phyloP scores from a whole-genome alignment of 2,113 vertebrate species.

The Stegastes partitus region DNA sequence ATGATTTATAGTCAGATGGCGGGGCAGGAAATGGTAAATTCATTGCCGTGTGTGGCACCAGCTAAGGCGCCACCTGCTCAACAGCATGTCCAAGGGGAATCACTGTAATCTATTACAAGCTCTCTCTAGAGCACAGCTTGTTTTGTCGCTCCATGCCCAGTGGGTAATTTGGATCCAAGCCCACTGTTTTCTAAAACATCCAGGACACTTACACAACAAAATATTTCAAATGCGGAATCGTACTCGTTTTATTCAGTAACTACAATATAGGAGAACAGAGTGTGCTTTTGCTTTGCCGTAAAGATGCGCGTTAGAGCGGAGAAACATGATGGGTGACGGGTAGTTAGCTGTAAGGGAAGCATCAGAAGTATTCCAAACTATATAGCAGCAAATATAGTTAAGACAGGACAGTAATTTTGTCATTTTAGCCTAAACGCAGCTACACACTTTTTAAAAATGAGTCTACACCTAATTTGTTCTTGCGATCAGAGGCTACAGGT shows the following conservation, averaged over 20 bases:
- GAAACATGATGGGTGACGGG: not conserved
- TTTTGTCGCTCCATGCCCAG: conserved; percentile 77
- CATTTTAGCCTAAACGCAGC: not conserved
- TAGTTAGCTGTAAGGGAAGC: not conserved
- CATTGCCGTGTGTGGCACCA: conserved; percentile 81
- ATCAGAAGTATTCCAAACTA: not conserved
- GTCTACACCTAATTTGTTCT: not conserved
- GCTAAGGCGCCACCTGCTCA: conserved; percentile 83
- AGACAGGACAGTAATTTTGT: not conserved
- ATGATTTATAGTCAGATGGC: conserved; percentile 82
- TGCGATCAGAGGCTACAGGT: conserved; percentile 4
- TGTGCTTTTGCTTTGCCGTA: not conserved
- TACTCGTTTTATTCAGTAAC: conserved; percentile 12
- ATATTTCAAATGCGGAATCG: conserved; percentile 45
- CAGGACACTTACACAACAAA: conserved; percentile 63
- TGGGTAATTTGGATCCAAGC: conserved; percentile 80
- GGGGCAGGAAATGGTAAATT: conserved; percentile 79
- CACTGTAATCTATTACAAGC: conserved; percentile 84
- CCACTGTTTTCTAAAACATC: conserved; percentile 77
- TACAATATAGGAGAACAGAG: conserved; percentile 15
- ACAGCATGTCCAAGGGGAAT: conserved; percentile 83
- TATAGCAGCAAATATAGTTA: not conserved
- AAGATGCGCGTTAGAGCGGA: not conserved
- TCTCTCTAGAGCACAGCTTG: conserved; percentile 83
- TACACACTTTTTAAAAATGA: not conserved